Evolutionary conservation across 2,888 invertebrate genomes (phyloP), one percentile per base, ranked within the genome.

Genomic region (Mesorhabditis belari): DNA sequence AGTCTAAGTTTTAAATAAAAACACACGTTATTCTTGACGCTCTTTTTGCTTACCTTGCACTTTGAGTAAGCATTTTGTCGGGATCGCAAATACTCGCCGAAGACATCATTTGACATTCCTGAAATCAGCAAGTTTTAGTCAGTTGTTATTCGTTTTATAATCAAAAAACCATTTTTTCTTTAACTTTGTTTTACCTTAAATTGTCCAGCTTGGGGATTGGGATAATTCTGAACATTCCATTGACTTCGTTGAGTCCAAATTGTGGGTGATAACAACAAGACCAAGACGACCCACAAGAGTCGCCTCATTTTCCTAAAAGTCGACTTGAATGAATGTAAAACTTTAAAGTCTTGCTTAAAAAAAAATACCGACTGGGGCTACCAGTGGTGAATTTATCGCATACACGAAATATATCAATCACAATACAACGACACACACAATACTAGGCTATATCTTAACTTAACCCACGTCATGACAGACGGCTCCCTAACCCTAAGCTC

Each of bases 51-150:
- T 35, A 35, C 44, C 44, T 9, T 19, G 71, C 64, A 24, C 66
- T 62, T 57, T 77, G 77, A n/a, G 58, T 64, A 5, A 78, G 62
- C 21, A 78, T 73, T 35, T 64, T 70, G 59, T 78, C 78, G n/a
- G 78, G 77, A 57, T 78, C 78, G 57, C 78, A 78, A 29, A 78
- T 67, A 29, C 67, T 66, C 0, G 74, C 71, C 5, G 73, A 65
- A 12, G 74, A 72, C 56, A 62, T 58, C 72, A 72, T 72, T 52
- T 63, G 59, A 44, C 72, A 72, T 68, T 57, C 24, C 61, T 61
- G 29, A 49, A 27, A 25, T 4, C 23, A 17, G n/a, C 27, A 23
- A 24, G 19, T 21, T 9, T 24, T 19, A 49, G 4, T 28, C 27
- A 54, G 27, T 54, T 19, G 5, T 5, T 5, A 50, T 5, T 4